Conservation (phyloP, 2,797 vertebrate species). For the Naso thynnoides region DNA sequence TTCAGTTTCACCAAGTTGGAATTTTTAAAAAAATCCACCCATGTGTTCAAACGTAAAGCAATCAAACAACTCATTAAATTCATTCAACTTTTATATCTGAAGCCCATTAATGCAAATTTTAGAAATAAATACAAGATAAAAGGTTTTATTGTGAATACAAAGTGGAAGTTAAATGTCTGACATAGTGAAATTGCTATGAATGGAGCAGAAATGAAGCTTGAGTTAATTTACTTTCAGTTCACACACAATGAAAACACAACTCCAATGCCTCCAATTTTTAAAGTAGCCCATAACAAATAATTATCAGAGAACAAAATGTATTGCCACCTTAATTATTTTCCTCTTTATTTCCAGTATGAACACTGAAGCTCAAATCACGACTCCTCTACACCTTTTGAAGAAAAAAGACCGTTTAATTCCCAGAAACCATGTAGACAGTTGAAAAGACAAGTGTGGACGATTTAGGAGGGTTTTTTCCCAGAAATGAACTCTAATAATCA, state of each 20-base stretch:
- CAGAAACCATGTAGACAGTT: no score
- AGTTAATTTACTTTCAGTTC: background rate
- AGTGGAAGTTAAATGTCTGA: background rate
- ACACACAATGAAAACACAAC: background rate
- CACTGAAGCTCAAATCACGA: background rate
- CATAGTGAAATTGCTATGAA: background rate
- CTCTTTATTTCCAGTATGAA: background rate
- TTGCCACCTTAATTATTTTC: background rate
- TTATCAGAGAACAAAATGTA: no score
- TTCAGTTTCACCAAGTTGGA: background rate
- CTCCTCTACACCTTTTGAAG: background rate
- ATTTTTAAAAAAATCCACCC: background rate
- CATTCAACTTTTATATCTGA: background rate
- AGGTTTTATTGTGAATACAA: background rate
- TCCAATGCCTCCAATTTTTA: no score
- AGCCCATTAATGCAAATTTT: background rate
- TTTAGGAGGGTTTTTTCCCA: no score
- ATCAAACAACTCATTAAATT: background rate
- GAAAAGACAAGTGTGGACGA: no score
- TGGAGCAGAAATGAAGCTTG: background rate
- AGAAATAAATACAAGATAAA: background rate
- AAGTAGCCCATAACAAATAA: no score
- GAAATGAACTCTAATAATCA: no score
- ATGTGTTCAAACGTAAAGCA: no score
- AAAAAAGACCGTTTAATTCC: background rate